Base-by-base conservation (phyloP, 2,113 vertebrate species). In the Elaphurus davidianus region DNA sequence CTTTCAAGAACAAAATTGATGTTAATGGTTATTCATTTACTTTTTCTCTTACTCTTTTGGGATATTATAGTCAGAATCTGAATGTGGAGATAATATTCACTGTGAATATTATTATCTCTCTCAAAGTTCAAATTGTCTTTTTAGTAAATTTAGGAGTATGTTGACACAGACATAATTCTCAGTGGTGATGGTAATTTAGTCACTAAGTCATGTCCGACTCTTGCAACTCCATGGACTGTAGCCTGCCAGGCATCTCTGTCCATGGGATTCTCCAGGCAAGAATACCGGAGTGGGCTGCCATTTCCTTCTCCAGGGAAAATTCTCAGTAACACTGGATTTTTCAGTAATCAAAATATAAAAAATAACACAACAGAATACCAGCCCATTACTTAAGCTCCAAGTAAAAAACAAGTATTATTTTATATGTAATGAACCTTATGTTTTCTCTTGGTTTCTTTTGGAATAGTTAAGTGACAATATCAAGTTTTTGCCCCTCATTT, bases 1-100 rank as follows among this genome's bases (percentile, higher is more conserved):
- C 33, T 88, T 86, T 87, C 86, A 97, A 96, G 84, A 94, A 76
- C 43, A 89, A 95, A 91, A 86, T 16, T 86, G 12, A 16, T 87
- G 8, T 71, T 81, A 33, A 40, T 45, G 9, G 13, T 57, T 90
- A 74, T 36, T 81, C 23, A 30, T 71, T 71, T 36, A 71, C 21
- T 74, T 85, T 86, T 83, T 82, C 50, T 87, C 9, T 40, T 55
- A 60, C 50, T 84, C 55, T 36, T 87, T 90, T 67, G 92, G 28
- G 11, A 92, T 60, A 0, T 30, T 60, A 81, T 3, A 88, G 3
- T 60, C 43, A 91, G 43, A 95, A 28, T 74, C 0, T 88, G 84
- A 83, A 60, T 30, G 84, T 74, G 9, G 27, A 81, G 33, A 55
- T 45, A 45, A 45, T 45, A 28, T 30, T 97, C 33, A 16, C 23